Evolutionary conservation across 2,797 vertebrate species (phyloP).

Genomic region (Parauchenoglanis ngamensis): DNA sequence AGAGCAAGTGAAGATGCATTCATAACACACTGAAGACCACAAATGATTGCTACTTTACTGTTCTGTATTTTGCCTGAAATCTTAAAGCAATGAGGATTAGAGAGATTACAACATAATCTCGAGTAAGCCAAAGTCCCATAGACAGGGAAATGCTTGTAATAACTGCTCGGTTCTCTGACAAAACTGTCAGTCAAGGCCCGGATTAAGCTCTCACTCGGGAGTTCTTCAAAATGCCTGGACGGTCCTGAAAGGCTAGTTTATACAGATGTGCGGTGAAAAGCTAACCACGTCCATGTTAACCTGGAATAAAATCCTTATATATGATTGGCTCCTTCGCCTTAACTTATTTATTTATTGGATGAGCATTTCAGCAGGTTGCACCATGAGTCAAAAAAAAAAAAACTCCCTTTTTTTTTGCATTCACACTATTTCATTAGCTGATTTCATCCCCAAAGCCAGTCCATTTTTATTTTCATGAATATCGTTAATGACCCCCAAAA

Average conservation of each 20-base stretch:
- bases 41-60: constrained; percentile 90
- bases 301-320: constrained; percentile 66
- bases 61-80: constrained; percentile 97
- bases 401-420: constrained; percentile 64
- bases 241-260: constrained; percentile 57
- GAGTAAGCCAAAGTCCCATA: constrained; percentile 99
- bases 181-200: constrained; percentile 84
- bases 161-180: constrained; percentile 83
- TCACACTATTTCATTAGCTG: constrained; percentile 59
- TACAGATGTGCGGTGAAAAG: constrained; percentile 71
- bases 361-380: constrained; percentile 66
- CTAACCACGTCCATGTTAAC: constrained; percentile 57
- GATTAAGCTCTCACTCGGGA: constrained; percentile 78
- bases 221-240: constrained; percentile 64
- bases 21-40: constrained; percentile 87
- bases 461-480: constrained; percentile 73
- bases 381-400: constrained; percentile 59
- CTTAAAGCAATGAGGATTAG: constrained; percentile 97
- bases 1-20: constrained; percentile 67
- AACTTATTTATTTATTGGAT: constrained; percentile 57
- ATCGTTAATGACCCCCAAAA: constrained; percentile 55
- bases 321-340: constrained; percentile 62
- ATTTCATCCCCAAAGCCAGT: constrained; percentile 32
- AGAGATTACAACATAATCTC: constrained; percentile 99
- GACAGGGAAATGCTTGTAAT: constrained; percentile 84